Percentiles rank a stretch among this genome's conserved stretches.
These are phyloP conservation scores for Colaptes auratus DNA, from an alignment of 2,113 vertebrate species.

Conservation along the genomic window DNA sequence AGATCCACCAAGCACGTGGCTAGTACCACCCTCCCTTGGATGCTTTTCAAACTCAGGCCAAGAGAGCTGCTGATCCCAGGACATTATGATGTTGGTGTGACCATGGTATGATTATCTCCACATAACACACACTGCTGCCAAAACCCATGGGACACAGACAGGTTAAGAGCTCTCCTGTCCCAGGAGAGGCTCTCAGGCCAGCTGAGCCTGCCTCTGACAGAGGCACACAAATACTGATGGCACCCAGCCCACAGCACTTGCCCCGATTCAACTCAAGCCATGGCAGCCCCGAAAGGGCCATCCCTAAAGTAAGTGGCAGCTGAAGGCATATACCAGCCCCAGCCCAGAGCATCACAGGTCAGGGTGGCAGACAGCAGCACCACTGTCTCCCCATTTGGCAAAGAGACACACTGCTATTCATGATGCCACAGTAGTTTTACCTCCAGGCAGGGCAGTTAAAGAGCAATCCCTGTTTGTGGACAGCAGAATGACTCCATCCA, in stretches of 20 bases:
- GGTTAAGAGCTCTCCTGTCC: not conserved
- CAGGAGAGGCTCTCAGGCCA: not conserved
- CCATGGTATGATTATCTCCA: not conserved
- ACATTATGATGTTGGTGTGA: not conserved
- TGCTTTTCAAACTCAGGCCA: not conserved
- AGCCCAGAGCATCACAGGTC: fast-evolving
- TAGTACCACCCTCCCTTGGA: not conserved
- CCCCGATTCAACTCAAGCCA: too few species aligned
- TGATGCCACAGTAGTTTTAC: not conserved
- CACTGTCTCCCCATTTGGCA: not conserved
- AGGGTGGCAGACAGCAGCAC: not conserved
- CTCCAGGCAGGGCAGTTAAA: not conserved
- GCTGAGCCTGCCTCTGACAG: not conserved
- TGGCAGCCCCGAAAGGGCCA: not conserved
- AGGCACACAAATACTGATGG: fast-evolving
- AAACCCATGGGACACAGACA: not conserved
- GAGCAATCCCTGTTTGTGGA: not conserved
- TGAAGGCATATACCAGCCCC: not conserved
- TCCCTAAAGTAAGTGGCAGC: fast-evolving
- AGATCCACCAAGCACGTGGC: not conserved
- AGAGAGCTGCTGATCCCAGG: not conserved
- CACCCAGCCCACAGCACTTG: fast-evolving
- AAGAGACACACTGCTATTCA: not conserved
- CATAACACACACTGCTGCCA: not conserved
- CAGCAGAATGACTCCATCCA: fast-evolving